A percentile compares a stretch with the other conserved stretches of the same genome.
Evolutionary conservation across 2,113 vertebrate species (phyloP).

Genomic region (Leptobrachium ailaonicum): DNA sequence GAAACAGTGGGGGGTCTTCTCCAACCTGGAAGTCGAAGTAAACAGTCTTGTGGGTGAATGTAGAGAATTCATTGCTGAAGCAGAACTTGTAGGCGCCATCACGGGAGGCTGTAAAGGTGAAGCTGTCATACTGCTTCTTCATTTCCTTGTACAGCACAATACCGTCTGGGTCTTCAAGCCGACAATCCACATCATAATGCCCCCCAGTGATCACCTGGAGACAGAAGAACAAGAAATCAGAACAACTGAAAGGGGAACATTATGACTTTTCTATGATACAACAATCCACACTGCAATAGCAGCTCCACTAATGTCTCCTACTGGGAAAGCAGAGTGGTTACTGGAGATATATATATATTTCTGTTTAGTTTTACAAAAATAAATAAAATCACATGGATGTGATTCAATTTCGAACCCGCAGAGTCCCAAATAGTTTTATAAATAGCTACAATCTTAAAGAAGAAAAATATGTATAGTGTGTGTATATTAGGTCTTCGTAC

Average conservation of each 20-base stretch:
- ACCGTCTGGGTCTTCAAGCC: conserved; percentile 88
- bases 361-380: too few relatives aligned
- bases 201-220: conserved; percentile 95
- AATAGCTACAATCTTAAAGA: too few relatives aligned
- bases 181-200: conserved; percentile 96
- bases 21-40: conserved; percentile 98
- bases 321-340: too few relatives aligned
- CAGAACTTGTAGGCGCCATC: conserved; percentile 97
- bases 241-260: background rate
- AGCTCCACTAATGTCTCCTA: too few relatives aligned
- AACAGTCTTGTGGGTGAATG: conserved; percentile 97
- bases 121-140: conserved; percentile 98
- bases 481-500: too few relatives aligned
- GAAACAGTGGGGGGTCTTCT: conserved; percentile 94
- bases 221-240: background rate
- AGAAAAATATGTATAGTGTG: too few relatives aligned
- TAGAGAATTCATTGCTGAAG: conserved; percentile 98
- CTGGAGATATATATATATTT: too few relatives aligned
- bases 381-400: too few relatives aligned
- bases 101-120: conserved; percentile 89
- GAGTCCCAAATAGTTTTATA: too few relatives aligned
- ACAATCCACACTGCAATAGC: too few relatives aligned
- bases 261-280: too few relatives aligned
- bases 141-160: conserved; percentile 93
- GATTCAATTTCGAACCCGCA: too few relatives aligned